Evolutionary conservation across 2,797 vertebrate species (phyloP), one percentile per base, ranked within the genome.

Genomic region (Tiaroga cobitis): DNA sequence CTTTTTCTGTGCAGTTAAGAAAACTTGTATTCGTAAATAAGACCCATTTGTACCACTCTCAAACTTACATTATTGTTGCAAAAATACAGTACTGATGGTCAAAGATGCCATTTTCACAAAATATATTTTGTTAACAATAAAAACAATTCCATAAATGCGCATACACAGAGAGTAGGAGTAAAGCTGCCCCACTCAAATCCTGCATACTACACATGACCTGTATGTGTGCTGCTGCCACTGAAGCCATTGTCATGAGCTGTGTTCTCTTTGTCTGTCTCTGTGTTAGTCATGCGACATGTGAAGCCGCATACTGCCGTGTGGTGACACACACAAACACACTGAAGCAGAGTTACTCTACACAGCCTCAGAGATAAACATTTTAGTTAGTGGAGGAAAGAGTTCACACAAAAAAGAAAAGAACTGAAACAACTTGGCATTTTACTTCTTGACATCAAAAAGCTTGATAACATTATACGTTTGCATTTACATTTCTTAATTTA

Each of bases 241-340:
- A 77, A 72, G 80, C 78, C 65, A 37, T 54, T 86, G 76, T 81
- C 43, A 43, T 67, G 54, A 61, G 70, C n/a, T 56, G 49, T 65
- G 32, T 19, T 74, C 24, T 34, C 26, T 43, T 69, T 67, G 75
- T 81, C 37, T 21, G 70, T 74, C 80, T 78, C 74, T 68, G 34
- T 41, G 29, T 29, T 69, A 61, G 49, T 75, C 79, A 86, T 83
- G 61, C 86, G 77, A 69, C 67, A 68, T 39, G 76, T 67, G 37
- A 61, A 73, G 39, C 83, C 4, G 32, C 37, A 37, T 49, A 39
- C 61, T 61, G 65, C 67, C 80, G 51, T 84, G 81, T 84, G 88
- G 85, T 87, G 83, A 89, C 89, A 39, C 75, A 79, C 37, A 46
- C 49, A 32, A 74, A 73, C 68, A 72, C 39, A 70, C 43, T 73